Evolutionary conservation across 2,797 vertebrate species (phyloP), one percentile per base, ranked within the genome.

Genomic region (Perodicticus potto): DNA sequence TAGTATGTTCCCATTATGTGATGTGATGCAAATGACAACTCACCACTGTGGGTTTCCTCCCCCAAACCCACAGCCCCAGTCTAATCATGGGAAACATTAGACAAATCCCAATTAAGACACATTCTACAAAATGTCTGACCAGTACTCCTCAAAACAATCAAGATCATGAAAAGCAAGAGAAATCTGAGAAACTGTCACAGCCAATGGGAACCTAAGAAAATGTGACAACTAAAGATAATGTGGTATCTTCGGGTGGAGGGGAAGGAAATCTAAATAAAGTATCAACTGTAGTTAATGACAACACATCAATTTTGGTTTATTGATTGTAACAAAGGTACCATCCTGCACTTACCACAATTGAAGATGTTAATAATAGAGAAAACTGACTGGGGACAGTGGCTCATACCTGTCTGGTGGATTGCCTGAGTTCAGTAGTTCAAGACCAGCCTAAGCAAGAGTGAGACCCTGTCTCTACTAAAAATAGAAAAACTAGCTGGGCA

Each of bases 121-220:
- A 82, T n/a, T 63, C 69, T 77, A 32, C 22, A 86, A 70, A 86
- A 70, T 49, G 13, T 7, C 29, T 59, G 70, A 57, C 40, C 45
- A 37, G 3, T 86, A 27, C 17, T 72, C 43, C 32, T 77, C n/a
- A 92, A 86, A 55, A 82, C 3, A 32, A 49, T 29, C 34, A 45
- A 82, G 61, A n/a, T 90, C 81, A 82, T 70, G 5, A 77, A 40
- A 95, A 89, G 29, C 45, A 53, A 83, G 82, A 45, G 84, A 72
- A 70, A 55, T n/a, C 19, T 55, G n/a, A 59, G 67, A 86, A 67
- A 76, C 29, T 55, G 29, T 29, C 53, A 77, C 12, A 72, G 82
- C 34, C 49, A n/a, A 32, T 22, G 63, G 23, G 16, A 78, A 32
- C 11, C 13, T 49, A 57, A 87, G 49, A 80, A 67, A 49, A 69